phyloP scores from a whole-genome alignment of 1,140 invertebrate genomes.

The Bombus balteatus region DNA sequence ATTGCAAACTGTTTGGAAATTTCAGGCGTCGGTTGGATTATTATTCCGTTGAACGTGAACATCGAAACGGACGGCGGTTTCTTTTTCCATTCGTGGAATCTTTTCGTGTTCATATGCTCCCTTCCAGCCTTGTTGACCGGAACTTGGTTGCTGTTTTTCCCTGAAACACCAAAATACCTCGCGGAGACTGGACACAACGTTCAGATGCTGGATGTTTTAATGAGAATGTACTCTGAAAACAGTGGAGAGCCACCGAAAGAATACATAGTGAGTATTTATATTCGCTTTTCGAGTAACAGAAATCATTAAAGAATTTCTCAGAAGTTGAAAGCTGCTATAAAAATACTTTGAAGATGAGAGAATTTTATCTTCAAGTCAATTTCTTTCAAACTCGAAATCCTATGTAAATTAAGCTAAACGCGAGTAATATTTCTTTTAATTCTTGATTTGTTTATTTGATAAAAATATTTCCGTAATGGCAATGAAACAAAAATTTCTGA shows the following conservation, averaged over 20 bases:
- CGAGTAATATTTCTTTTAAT: too few relatives aligned
- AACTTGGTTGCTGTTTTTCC: constrained; percentile 81
- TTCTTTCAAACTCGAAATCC: not conserved
- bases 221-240: constrained; percentile 79
- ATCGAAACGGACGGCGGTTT: constrained; percentile 53
- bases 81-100: constrained; percentile 78
- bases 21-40: constrained; percentile 78
- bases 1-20: not conserved
- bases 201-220: constrained; percentile 78
- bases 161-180: constrained; percentile 86
- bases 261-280: constrained; percentile 75
- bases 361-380: not conserved
- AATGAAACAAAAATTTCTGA: not conserved
- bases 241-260: constrained; percentile 73
- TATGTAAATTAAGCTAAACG: not conserved
- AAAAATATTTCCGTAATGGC: not conserved
- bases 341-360: not conserved
- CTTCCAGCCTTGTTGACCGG: constrained; percentile 72
- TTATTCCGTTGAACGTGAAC: constrained; percentile 74
- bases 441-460: not conserved
- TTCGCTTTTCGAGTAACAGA: not conserved
- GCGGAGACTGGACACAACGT: constrained; percentile 80
- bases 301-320: not conserved
- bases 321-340: not conserved
- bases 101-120: constrained; percentile 76